Evolutionary conservation across 2,797 vertebrate genomes (phyloP).

Genomic region (Kryptopterus vitreolus): DNA sequence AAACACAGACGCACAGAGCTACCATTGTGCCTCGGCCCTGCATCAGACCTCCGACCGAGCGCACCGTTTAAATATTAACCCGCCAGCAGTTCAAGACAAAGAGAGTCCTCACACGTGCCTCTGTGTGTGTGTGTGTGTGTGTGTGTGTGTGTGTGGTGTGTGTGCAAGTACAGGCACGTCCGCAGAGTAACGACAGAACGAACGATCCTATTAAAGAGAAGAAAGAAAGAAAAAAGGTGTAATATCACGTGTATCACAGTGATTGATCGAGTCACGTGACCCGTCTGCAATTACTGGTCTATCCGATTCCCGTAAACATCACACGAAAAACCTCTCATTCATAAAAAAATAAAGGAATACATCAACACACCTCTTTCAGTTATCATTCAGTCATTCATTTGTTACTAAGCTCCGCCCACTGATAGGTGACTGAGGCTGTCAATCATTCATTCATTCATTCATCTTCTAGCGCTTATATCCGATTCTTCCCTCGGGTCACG

Average conservation of each 20-base stretch:
- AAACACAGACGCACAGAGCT: conserved; percentile 76
- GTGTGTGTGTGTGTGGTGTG: background rate
- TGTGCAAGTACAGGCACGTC: conserved; percentile 7
- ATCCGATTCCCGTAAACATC: background rate
- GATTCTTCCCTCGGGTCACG: too few species aligned
- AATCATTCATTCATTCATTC: background rate
- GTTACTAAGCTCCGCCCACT: too few species aligned
- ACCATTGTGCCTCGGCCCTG: conserved; percentile 80
- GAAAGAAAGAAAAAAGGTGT: conserved; percentile 3
- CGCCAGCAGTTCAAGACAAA: conserved; percentile 61
- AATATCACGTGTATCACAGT: conserved; percentile 16
- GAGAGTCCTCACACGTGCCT: conserved; percentile 27
- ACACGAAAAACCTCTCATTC: background rate
- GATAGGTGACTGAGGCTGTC: too few species aligned
- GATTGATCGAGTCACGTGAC: background rate
- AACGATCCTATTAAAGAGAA: conserved; percentile 34
- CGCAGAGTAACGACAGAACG: background rate
- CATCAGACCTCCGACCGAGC: conserved; percentile 63
- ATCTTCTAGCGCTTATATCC: too few species aligned
- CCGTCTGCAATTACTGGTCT: background rate
- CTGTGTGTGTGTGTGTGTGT: background rate
- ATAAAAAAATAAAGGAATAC: background rate
- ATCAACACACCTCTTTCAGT: background rate
- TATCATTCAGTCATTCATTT: too few species aligned
- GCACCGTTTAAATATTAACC: conserved; percentile 75